Conservation (phyloP, 2,888 invertebrate genomes). For the Ferdinandea cuprea region DNA sequence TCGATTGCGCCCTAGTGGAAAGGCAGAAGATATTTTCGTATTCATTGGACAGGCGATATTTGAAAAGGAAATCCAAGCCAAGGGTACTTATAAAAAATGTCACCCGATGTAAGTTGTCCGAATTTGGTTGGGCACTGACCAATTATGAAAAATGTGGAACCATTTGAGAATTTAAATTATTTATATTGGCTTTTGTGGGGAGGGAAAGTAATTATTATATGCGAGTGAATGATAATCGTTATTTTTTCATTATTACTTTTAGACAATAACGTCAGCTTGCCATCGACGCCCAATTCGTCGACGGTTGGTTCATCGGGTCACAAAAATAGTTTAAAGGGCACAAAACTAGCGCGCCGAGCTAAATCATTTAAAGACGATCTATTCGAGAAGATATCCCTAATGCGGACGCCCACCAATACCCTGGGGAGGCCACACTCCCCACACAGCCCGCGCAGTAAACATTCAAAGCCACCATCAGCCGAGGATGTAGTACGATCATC, state of each 20-base stretch:
- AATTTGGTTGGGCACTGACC: conserved; percentile 55
- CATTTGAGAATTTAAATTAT: conserved; percentile 52
- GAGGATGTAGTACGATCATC: conserved; percentile 86
- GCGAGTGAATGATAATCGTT: background rate
- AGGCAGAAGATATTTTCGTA: conserved; percentile 80
- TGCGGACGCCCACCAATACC: conserved; percentile 89
- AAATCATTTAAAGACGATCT: conserved; percentile 97
- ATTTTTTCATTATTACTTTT: conserved; percentile 45
- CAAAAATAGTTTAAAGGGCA: conserved; percentile 91
- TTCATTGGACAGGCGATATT: conserved; percentile 75
- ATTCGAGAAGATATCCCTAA: conserved; percentile 94
- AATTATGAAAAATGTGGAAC: conserved; percentile 35
- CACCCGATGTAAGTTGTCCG: conserved; percentile 79
- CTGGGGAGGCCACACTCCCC: conserved; percentile 86
- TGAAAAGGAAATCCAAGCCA: conserved; percentile 73
- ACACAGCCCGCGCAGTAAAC: conserved; percentile 86
- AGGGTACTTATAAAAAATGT: conserved; percentile 79
- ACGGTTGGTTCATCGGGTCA: conserved; percentile 84
- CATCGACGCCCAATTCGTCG: conserved; percentile 81
- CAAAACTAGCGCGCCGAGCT: conserved; percentile 93
- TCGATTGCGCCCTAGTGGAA: conserved; percentile 80
- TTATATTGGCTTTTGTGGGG: conserved; percentile 20
- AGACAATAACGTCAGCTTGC: conserved; percentile 82
- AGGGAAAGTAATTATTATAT: conserved; percentile 59
- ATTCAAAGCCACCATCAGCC: conserved; percentile 82